Base-by-base conservation (phyloP, 2,797 vertebrate genomes). In the Myripristis murdjan region DNA sequence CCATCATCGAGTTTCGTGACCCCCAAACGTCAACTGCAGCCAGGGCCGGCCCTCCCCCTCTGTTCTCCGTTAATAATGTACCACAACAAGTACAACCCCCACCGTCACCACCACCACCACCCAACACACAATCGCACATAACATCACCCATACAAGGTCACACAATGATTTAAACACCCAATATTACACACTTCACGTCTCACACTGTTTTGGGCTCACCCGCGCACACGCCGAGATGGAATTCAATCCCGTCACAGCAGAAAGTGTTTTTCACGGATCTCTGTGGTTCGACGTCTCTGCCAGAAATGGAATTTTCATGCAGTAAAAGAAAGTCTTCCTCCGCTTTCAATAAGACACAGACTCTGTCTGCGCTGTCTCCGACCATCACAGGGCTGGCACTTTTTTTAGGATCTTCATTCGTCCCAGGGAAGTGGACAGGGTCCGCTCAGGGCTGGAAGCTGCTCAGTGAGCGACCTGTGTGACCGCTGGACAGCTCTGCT, bases 301-400 rank as follows among this genome's bases (percentile, higher is more conserved):
- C 70, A 28, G 68, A 73, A 83, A 89, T 82, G 33, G 82, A 85
- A 82, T 87, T 90, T 63, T 83, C 72, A 82, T 53, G 58, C 76
- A 41, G 75, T 70, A 76, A 68, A 84, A 81, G 68, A 37, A 62
- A n/a, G 53, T 52, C 65, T 77, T 83, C 74, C 46, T 64, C 55
- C 26, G 35, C 61, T 35, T 70, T 66, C 54, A 75, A 14, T 59
- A 9, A 83, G 59, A 74, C 57, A 41, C 23, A 8, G 8, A 8
- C 33, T 10, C n/a, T 14, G 64, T 10, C n/a, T 14, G 64, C 11
- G 49, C 23, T 1, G 5, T 49, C 66, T 73, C 56, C 47, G 53
- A 77, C 61, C 58, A 35, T 58, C 24, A 24, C 16, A 24, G n/a
- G n/a, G n/a, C n/a, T n/a, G n/a, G n/a, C n/a, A n/a, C n/a, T n/a